Evolutionary conservation across 2,888 invertebrate genomes (phyloP), one percentile per base, ranked within the genome.

Genomic region (Volucella inflata): DNA sequence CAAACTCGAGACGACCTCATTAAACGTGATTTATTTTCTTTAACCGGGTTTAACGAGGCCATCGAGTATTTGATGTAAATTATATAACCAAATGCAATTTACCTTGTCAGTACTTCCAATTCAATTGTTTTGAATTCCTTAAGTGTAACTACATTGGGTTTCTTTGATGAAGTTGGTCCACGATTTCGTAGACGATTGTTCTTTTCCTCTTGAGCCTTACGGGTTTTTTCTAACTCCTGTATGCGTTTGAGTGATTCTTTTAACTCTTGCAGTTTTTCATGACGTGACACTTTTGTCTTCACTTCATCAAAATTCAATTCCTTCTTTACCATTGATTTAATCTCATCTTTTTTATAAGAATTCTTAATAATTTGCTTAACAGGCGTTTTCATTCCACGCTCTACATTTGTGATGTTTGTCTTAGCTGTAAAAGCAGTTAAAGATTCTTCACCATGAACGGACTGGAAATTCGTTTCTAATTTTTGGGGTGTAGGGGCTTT

Each of bases 51-150:
- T 80, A 46, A 51, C 79, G 60, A 77, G 75, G 74, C 42, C 75
- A 30, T 12, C 17, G 40, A 67, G 40, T 44, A 48, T 65, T 42
- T n/a, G 59, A 79, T 59, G 72, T 48, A 16, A 64, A 74, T 62
- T 44, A 64, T 55, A 46, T 51, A 65, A 74, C 14, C n/a, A 65
- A 14, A 62, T 55, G 38, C 64, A 77, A 88, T 6, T 92, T 91
- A 96, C 96, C 96, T 96, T 87, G 94, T 92, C 79, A 95, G 94
- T 89, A 97, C 94, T 93, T 96, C 96, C 90, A 97, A 92, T 92
- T 96, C 94, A 90, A 97, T 95, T 50, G 94, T 94, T 88, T 95
- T 94, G 89, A 96, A 96, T 89, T 94, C 93, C 90, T 95, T 94
- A 53, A 95, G 92, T 92, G 94, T 93, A 42, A 92, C 80, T 2